Evolutionary conservation across 2,888 invertebrate genomes (phyloP).

Genomic region (Griposia aprilina): DNA sequence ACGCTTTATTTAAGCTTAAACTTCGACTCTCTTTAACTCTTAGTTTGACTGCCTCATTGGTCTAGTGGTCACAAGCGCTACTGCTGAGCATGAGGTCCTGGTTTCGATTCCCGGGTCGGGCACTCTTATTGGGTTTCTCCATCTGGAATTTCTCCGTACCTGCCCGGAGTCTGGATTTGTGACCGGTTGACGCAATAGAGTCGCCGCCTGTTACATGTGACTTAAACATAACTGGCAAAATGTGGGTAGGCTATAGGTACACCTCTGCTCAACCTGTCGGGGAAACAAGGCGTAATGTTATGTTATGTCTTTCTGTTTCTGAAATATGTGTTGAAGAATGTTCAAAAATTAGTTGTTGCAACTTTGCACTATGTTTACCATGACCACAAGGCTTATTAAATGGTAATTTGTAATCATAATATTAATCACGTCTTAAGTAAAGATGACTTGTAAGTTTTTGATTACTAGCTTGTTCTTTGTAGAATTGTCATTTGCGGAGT

Average conservation of each 20-base stretch:
- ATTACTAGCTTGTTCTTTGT: background rate
- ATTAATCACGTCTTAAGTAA: background rate
- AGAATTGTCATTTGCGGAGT: slow-evolving; percentile 5
- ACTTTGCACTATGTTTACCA: background rate
- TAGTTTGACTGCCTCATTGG: background rate
- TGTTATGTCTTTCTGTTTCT: background rate
- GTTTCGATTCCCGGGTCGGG: too few species aligned
- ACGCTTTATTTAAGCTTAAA: background rate
- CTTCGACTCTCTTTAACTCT: background rate
- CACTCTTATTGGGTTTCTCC: background rate
- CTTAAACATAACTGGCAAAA: background rate
- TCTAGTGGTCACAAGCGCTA: too few species aligned
- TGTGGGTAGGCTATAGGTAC: too few species aligned
- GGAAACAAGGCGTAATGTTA: too few species aligned
- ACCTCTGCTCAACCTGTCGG: too few species aligned
- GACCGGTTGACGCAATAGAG: background rate
- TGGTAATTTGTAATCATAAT: slow-evolving; percentile 12
- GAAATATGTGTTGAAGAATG: too few species aligned
- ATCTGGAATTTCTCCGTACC: too few species aligned
- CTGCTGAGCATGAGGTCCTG: too few species aligned
- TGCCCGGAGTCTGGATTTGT: background rate
- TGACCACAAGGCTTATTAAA: background rate
- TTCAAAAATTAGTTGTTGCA: background rate
- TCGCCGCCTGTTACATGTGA: background rate
- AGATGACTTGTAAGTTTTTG: slow-evolving; percentile 31